Evolutionary conservation across 2,797 vertebrate genomes (phyloP).

Genomic region (Crenichthys baileyi): DNA sequence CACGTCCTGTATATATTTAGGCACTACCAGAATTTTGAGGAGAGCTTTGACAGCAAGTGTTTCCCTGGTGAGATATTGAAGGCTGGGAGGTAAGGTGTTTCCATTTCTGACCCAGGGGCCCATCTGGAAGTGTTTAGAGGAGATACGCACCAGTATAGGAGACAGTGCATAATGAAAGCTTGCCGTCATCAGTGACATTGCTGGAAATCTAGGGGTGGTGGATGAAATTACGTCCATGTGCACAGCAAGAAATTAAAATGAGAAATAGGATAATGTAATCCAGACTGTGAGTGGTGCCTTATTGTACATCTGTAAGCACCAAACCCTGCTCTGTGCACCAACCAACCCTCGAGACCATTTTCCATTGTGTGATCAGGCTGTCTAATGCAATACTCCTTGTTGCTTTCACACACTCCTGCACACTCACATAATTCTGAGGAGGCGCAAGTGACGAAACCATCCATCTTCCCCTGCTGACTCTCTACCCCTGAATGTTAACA

Average conservation of each 20-base stretch:
- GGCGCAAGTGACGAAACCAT: conserved; percentile 32
- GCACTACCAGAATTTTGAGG: conserved; percentile 31
- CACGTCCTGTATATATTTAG: conserved; percentile 48
- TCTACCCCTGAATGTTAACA: conserved; percentile 49
- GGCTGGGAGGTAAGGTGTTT: conserved; percentile 51
- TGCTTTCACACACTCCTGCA: conserved; percentile 24
- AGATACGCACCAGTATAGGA: conserved; percentile 41
- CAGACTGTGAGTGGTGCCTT: conserved; percentile 26
- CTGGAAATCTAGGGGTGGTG: conserved; percentile 38
- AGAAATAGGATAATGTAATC: conserved; percentile 13
- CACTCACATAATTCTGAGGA: conserved; percentile 31
- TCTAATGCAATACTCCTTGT: conserved; percentile 42
- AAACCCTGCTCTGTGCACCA: conserved; percentile 33
- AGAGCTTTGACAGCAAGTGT: conserved; percentile 21
- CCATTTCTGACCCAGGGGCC: conserved; percentile 44
- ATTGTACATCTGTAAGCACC: conserved; percentile 30
- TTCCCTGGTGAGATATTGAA: conserved; percentile 33
- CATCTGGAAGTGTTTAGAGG: conserved; percentile 76
- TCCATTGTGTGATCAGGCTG: conserved; percentile 40
- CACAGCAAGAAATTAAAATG: conserved; percentile 1
- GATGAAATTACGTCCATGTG: conserved; percentile 46
- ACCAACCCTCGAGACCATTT: conserved; percentile 47
- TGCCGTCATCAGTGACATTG: conserved; percentile 51
- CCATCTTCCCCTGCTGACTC: conserved; percentile 19
- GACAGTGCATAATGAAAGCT: conserved; percentile 41